A percentile compares a stretch with the other conserved stretches of the same genome.
These are phyloP conservation scores for Pomacea maculata DNA, from an alignment of 1,140 invertebrate species.

Conservation along the genomic window DNA sequence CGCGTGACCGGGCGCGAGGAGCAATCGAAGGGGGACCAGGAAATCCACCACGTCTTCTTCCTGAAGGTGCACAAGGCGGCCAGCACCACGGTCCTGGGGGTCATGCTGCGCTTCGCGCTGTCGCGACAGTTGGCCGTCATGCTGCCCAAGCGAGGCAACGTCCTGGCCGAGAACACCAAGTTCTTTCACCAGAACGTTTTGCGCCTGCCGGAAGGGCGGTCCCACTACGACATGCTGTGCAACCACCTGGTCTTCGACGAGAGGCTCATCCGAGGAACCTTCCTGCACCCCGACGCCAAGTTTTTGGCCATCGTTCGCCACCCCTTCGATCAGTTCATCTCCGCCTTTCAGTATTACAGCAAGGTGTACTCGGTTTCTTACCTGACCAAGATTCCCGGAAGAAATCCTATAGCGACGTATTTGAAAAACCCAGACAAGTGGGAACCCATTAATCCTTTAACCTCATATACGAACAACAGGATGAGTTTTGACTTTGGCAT, in stretches of 20 bases:
- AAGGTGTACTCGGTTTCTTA: conserved; percentile 26
- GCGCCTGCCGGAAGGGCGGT: conserved; percentile 12
- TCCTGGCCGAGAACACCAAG: conserved; percentile 30
- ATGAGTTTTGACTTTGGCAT: conserved; percentile 32
- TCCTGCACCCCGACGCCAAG: conserved; percentile 41
- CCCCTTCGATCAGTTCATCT: conserved; percentile 50
- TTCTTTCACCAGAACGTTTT: conserved; percentile 19
- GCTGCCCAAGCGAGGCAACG: conserved; percentile 26
- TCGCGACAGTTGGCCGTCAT: conserved; percentile 39
- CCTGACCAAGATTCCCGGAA: conserved; percentile 33
- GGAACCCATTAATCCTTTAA: background rate
- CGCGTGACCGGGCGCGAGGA: background rate
- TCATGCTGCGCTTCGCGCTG: conserved; percentile 47
- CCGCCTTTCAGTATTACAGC: conserved; percentile 41
- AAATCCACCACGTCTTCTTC: conserved; percentile 44
- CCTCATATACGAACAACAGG: conserved; percentile 22
- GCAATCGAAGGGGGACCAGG: background rate
- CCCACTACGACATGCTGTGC: conserved; percentile 46
- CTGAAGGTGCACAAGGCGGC: conserved; percentile 56
- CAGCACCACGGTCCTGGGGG: conserved; percentile 47
- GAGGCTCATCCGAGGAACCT: conserved; percentile 22
- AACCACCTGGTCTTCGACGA: conserved; percentile 49
- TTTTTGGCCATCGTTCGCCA: conserved; percentile 52
- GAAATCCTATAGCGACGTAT: conserved; percentile 37
- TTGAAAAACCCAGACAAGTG: conserved; percentile 29